Evolutionary conservation across 64 coral and sea anemone species (phyloP).

Genomic region (Hydrozoanthus tunicans): DNA sequence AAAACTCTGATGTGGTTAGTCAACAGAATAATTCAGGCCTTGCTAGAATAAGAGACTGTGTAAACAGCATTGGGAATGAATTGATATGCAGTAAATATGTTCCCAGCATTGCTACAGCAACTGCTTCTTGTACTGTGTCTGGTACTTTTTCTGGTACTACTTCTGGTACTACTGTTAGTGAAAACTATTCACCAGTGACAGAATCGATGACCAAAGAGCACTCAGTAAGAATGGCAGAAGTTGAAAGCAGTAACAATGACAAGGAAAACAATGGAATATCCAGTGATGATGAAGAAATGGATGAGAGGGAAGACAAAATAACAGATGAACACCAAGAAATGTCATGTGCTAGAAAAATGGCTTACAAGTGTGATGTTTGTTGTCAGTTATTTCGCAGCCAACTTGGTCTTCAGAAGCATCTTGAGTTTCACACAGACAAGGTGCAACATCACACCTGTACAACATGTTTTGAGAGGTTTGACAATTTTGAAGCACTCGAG

Average conservation of each 20-base stretch:
- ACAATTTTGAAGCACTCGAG: conserved; percentile 59
- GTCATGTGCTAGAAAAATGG: conserved; percentile 52
- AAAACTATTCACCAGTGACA: background rate
- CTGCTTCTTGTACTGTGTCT: too few relatives aligned
- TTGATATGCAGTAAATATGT: background rate
- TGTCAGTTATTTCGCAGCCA: conserved; percentile 91
- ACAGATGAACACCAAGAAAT: conserved; percentile 48
- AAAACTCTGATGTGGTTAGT: background rate
- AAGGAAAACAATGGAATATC: conserved; percentile 9
- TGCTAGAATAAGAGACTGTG: background rate
- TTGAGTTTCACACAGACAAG: conserved; percentile 95
- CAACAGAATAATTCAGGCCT: background rate
- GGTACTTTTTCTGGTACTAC: background rate
- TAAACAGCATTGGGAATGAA: background rate
- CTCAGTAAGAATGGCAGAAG: background rate
- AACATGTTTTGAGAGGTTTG: conserved; percentile 87
- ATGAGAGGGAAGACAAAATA: conserved; percentile 17
- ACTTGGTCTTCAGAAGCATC: conserved; percentile 92
- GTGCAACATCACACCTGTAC: conserved; percentile 84
- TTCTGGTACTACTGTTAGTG: background rate
- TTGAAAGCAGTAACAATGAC: background rate
- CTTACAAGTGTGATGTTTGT: conserved; percentile 93
- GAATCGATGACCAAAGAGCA: background rate
- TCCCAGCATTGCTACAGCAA: too few relatives aligned
- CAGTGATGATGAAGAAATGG: conserved; percentile 27